Evolutionary conservation across 2,888 invertebrate species (phyloP).

Genomic region (Drosophila birchii): DNA sequence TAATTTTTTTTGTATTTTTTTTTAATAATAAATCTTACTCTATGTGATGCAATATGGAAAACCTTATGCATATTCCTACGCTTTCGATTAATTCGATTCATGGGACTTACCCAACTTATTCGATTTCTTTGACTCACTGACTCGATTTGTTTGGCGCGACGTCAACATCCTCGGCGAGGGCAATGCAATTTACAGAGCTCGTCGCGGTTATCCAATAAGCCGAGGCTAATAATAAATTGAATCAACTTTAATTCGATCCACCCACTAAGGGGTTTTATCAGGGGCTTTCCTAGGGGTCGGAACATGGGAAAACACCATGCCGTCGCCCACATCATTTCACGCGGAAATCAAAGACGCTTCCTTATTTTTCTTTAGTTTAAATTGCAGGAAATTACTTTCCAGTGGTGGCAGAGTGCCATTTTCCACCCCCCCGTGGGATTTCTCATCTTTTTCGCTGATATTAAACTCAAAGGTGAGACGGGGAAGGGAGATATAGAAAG

Average conservation of each 20-base stretch:
- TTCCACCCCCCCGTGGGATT: constrained; percentile 2
- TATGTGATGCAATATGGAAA: too few species aligned
- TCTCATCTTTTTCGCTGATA: constrained; percentile 66
- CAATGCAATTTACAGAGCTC: constrained; percentile 17
- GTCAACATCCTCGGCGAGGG: constrained; percentile 5
- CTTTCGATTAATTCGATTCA: constrained; percentile 6
- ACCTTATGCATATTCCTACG: not conserved
- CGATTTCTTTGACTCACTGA: constrained; percentile 1
- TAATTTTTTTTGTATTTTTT: too few species aligned
- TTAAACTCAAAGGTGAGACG: constrained; percentile 64
- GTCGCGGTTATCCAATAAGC: constrained; percentile 54
- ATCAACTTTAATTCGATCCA: constrained; percentile 66
- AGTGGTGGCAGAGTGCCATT: constrained; percentile 54
- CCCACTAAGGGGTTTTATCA: constrained; percentile 1
- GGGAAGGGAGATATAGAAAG: not conserved
- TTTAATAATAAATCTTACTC: too few species aligned
- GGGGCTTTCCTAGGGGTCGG: not conserved
- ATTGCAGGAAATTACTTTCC: constrained; percentile 81
- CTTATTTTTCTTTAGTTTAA: constrained; percentile 80
- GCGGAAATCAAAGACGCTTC: constrained; percentile 81
- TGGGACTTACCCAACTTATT: not conserved
- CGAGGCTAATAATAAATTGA: constrained; percentile 67
- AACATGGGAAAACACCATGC: not conserved
- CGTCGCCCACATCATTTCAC: constrained; percentile 70
- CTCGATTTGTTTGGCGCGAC: constrained; percentile 21